Conservation (phyloP, 2,797 vertebrate genomes). For the Poliocrania exsul region DNA sequence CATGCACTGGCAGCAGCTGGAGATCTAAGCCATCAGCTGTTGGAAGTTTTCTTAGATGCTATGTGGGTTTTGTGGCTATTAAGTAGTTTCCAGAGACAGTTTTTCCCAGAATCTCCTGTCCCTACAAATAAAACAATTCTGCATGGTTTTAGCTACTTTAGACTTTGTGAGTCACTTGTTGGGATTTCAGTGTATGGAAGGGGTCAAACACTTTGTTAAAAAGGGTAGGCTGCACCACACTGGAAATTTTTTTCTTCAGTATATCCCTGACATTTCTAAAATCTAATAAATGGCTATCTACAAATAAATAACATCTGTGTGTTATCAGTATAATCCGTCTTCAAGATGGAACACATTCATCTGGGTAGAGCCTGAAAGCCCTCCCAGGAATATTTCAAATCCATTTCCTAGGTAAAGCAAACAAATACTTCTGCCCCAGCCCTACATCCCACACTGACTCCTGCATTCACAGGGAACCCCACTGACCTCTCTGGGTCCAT, state of each 20-base stretch:
- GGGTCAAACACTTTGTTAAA: constrained; percentile 22
- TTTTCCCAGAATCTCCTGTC: background rate
- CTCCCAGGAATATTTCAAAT: constrained; percentile 24
- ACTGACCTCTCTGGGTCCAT: background rate
- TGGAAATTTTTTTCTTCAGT: background rate
- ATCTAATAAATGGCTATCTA: constrained; percentile 37
- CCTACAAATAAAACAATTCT: background rate
- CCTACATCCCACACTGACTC: background rate
- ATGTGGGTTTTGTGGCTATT: background rate
- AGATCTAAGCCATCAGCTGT: background rate
- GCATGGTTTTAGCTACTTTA: background rate
- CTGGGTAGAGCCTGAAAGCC: constrained; percentile 7
- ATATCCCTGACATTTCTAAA: constrained; percentile 29
- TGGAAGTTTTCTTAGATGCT: background rate
- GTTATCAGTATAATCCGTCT: constrained; percentile 12
- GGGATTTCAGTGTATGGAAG: constrained; percentile 37
- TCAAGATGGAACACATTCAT: constrained; percentile 12
- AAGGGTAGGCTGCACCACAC: background rate
- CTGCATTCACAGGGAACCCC: background rate
- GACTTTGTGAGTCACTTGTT: constrained; percentile 38
- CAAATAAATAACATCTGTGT: constrained; percentile 59
- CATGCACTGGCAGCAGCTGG: background rate
- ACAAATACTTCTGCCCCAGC: background rate
- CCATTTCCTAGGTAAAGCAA: constrained; percentile 19
- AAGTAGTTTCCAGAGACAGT: background rate